These are phyloP conservation scores for Zosterops pallidus DNA, from an alignment of 2,113 vertebrate genomes.

Conservation along the genomic window DNA sequence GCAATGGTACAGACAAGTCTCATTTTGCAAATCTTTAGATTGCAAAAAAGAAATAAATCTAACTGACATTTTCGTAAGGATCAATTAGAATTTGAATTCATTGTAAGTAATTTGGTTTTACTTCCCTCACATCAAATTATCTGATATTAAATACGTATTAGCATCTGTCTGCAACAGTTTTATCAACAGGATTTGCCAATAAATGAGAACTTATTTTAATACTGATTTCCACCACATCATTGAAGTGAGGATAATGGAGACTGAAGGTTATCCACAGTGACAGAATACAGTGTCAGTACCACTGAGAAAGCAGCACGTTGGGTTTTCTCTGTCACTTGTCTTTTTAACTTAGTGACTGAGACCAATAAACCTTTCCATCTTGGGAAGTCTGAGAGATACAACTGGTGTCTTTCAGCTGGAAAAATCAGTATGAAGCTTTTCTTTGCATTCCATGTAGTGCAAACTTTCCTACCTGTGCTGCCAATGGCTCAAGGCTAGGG, in stretches of 20 bases:
- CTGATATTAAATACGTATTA: not conserved
- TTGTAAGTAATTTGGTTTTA: not conserved
- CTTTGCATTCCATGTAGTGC: not conserved
- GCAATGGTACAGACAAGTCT: not conserved
- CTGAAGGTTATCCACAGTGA: not conserved
- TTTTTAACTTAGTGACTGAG: not conserved
- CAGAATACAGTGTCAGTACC: not conserved
- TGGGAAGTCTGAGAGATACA: not conserved
- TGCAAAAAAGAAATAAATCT: not conserved
- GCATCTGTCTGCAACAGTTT: not conserved
- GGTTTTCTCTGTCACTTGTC: not conserved
- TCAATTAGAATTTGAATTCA: not conserved
- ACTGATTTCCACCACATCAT: not conserved
- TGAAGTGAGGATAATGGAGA: not conserved
- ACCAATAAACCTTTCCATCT: not conserved
- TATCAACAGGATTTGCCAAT: not conserved
- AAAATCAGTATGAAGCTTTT: not conserved
- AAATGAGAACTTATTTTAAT: not conserved
- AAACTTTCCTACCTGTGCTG: not conserved
- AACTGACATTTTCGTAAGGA: not conserved
- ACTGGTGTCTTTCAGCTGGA: not conserved
- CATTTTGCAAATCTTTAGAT: not conserved
- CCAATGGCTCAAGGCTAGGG: not conserved
- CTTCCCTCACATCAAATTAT: not conserved
- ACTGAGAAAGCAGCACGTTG: not conserved